Percentiles rank a stretch among this genome's conserved stretches.
phyloP scores from a whole-genome alignment of 2,113 vertebrate species.

The Plecotus auritus region DNA sequence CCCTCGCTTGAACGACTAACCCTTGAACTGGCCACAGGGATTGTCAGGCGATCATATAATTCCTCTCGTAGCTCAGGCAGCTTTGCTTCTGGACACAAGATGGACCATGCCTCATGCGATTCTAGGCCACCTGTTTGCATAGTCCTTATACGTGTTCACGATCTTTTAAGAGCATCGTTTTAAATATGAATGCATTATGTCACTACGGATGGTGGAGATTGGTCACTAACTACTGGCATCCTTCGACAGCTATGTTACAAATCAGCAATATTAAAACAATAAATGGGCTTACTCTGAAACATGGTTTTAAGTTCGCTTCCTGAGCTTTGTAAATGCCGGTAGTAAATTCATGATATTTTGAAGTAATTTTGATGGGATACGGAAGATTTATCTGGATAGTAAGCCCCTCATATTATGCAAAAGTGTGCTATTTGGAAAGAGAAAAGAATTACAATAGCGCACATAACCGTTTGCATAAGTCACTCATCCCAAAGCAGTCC shows the following conservation, averaged over 20 bases:
- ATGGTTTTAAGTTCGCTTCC: background rate
- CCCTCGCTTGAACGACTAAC: too few relatives aligned
- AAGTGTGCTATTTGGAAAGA: background rate
- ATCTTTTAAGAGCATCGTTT: background rate
- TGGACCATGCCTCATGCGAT: background rate
- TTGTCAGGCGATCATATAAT: background rate
- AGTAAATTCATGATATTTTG: background rate
- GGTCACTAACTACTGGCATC: background rate
- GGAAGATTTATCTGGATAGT: background rate
- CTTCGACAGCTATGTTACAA: background rate
- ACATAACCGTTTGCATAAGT: background rate
- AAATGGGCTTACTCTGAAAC: background rate
- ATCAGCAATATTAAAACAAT: background rate
- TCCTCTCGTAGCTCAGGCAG: background rate
- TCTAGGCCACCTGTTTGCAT: background rate
- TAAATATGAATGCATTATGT: background rate
- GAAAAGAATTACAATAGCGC: background rate
- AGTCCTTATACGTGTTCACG: background rate
- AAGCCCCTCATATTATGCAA: background rate
- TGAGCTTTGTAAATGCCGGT: background rate
- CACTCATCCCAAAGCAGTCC: background rate
- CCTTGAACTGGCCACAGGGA: background rate
- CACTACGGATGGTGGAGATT: background rate
- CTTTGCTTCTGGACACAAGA: background rate
- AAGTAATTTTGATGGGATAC: background rate